Conservation (phyloP, 1,140 invertebrate species). For the Aleiodes sp. region DNA sequence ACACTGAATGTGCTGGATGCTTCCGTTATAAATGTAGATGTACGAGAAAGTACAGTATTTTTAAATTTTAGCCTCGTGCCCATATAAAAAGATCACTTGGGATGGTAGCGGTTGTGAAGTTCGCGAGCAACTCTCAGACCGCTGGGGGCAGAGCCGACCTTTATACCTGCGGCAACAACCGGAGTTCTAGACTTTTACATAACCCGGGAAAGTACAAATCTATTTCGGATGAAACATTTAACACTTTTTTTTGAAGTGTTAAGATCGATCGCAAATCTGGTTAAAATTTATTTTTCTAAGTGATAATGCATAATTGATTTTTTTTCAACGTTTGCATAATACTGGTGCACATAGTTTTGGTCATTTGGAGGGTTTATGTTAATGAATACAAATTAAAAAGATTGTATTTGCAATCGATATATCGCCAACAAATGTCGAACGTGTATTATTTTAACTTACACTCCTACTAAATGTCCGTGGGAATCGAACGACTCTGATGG, state of each 20-base stretch:
- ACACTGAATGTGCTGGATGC: too few relatives aligned
- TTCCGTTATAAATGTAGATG: not conserved
- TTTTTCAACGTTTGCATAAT: too few relatives aligned
- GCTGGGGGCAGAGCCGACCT: constrained; percentile 60
- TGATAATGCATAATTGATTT: too few relatives aligned
- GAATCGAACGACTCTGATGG: constrained; percentile 7
- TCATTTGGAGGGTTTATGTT: too few relatives aligned
- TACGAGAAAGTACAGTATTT: constrained; percentile 27
- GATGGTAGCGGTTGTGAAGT: constrained; percentile 59
- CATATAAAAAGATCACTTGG: constrained; percentile 49
- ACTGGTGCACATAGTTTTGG: too few relatives aligned
- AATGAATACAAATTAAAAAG: not conserved
- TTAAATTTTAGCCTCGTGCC: constrained; percentile 34
- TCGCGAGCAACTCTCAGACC: constrained; percentile 60
- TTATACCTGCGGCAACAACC: constrained; percentile 57
- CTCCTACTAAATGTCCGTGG: constrained; percentile 12
- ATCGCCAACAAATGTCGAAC: constrained; percentile 1
- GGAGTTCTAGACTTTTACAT: constrained; percentile 36
- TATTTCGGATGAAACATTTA: not conserved
- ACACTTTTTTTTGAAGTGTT: too few relatives aligned
- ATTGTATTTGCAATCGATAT: constrained; percentile 10
- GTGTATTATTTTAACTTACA: constrained; percentile 11
- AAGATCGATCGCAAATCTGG: too few relatives aligned
- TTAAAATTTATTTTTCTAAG: too few relatives aligned
- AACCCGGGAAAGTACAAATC: constrained; percentile 20